Evolutionary conservation across 1,140 invertebrate species (phyloP), one percentile per base, ranked within the genome.

Genomic region (Campoletis sonorensis): DNA sequence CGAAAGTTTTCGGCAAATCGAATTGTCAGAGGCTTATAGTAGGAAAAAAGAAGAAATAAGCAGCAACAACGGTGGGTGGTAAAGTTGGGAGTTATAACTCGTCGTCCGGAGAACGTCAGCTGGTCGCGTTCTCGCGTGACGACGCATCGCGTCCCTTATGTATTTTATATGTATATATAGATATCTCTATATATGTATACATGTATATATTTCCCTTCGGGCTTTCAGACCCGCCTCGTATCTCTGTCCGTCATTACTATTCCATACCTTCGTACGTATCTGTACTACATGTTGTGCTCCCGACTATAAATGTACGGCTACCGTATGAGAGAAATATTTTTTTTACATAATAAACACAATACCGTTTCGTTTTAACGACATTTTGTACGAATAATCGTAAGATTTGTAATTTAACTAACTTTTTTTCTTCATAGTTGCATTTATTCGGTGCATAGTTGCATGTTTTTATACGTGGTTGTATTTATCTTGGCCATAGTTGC

Each of bases 201-300:
- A 73, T 26, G 71, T 51, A 21, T 49, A 72, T 84, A 78, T 88
- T 83, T 84, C 83, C 79, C 78, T 72, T 81, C 77, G 67, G 75
- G 68, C 71, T 79, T 67, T 67, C 84, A 86, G 86, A 83, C 83
- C 86, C 88, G 85, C 87, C 87, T 88, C 79, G 84, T 88, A 87
- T 88, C 85, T 88, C 85, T 89, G 85, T 87, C 85, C 86, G 85
- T 90, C 88, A 90, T 90, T 89, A 88, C 84, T 89, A 87, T 88
- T 89, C 85, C 84, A 89, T 87, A 84, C 84, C 79, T 80, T 85
- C 79, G 82, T 82, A 78, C 71, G 70, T 78, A 68, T 82, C 79
- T 76, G 37, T 64, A 73, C 26, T 26, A 13, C 13, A 27, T 37
- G 58, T 30, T 27, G 40, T n/a, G 18, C 13, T 3, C 27, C 21